Evolutionary conservation across 2,797 vertebrate species (phyloP).

Genomic region (Dromococcyx pavoninus): DNA sequence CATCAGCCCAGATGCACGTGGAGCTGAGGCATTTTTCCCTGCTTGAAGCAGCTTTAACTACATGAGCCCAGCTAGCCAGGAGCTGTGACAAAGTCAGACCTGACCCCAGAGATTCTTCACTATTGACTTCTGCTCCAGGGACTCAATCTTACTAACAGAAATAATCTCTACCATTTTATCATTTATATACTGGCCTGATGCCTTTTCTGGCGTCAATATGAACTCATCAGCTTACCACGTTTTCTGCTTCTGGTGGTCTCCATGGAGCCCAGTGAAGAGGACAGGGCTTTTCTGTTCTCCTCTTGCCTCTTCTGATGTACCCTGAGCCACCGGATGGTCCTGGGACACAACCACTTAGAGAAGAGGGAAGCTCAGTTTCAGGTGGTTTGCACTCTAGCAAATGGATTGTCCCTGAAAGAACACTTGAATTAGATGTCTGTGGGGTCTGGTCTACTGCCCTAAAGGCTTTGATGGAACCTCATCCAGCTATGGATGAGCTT

Average conservation of each 20-base stretch:
- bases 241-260: not conserved
- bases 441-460: not conserved
- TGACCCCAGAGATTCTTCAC: not conserved
- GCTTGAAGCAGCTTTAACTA: not conserved
- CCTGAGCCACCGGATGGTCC: fast-evolving
- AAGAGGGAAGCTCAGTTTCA: not conserved
- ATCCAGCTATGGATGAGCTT: fast-evolving
- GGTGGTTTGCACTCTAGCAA: not conserved
- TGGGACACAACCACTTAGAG: not conserved
- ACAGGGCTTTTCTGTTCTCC: not conserved
- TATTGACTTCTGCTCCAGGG: not conserved
- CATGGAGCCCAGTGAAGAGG: fast-evolving
- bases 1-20: not conserved
- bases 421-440: not conserved
- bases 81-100: not conserved
- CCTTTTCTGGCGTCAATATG: not conserved
- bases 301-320: not conserved
- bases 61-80: not conserved
- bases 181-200: not conserved
- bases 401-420: not conserved
- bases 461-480: not conserved
- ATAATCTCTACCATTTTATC: not conserved
- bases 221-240: not conserved
- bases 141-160: not conserved
- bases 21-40: not conserved